Evolutionary conservation across 2,888 invertebrate genomes (phyloP).

Genomic region (Lysandra coridon): DNA sequence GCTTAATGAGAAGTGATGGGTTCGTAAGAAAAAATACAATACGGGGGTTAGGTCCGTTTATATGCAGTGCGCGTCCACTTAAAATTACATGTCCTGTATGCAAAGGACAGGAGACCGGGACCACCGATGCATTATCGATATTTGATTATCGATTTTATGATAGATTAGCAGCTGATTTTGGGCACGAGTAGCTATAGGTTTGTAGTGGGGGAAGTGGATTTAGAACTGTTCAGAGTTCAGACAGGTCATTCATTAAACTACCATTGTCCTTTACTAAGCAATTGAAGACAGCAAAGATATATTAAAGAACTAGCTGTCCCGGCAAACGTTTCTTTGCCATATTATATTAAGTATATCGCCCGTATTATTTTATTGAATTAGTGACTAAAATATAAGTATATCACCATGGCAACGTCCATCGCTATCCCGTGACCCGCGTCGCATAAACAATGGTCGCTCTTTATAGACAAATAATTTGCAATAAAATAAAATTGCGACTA

Average conservation of each 20-base stretch:
- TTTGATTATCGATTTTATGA: background rate
- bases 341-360: too few relatives aligned
- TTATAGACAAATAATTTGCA: too few relatives aligned
- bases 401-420: too few relatives aligned
- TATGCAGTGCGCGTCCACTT: slow-evolving; percentile 69
- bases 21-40: slow-evolving; percentile 78
- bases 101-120: slow-evolving; percentile 48
- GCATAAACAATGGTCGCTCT: too few relatives aligned
- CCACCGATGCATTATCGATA: slow-evolving; percentile 27
- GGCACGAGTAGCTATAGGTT: background rate
- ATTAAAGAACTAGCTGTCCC: too few relatives aligned
- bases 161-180: background rate
- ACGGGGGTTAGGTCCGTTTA: slow-evolving; percentile 62
- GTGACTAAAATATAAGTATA: too few relatives aligned
- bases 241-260: too few relatives aligned
- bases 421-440: too few relatives aligned
- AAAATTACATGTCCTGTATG: slow-evolving; percentile 74
- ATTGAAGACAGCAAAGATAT: background rate
- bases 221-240: background rate
- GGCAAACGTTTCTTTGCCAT: too few relatives aligned
- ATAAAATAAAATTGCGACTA: too few relatives aligned
- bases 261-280: background rate
- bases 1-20: slow-evolving; percentile 81
- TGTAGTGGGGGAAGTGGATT: background rate
- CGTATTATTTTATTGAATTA: too few relatives aligned